Evolutionary conservation across 2,888 invertebrate species (phyloP), one percentile per base, ranked within the genome.

Genomic region (Sturmia bella): DNA sequence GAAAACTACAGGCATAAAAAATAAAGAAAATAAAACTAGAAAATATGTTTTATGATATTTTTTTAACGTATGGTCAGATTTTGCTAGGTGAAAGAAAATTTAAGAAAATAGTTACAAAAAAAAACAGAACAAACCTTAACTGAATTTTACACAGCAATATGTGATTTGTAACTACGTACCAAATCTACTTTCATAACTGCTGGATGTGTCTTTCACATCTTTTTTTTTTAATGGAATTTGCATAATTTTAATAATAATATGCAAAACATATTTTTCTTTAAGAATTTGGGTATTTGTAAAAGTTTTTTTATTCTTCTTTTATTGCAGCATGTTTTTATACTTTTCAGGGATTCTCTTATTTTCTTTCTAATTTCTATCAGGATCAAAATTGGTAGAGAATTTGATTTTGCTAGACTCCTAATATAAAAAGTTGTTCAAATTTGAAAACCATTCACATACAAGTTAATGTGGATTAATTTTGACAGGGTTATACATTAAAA

Each of bases 191-290:
- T 68, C 59, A 56, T 41, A 54, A 37, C 52, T 56, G 52, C n/a
- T 24, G 39, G 68, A 41, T 76, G 27, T 64, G 57, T 66, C 64
- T 50, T 57, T 52, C 2, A 32, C 1, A 12, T 52, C 24, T 11
- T 15, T 13, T 57, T 19, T n/a, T 66, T 24, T 24, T 56, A 24
- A 64, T 43, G 63, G 15, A 68, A 77, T 82, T 82, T 82, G 41
- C 82, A 82, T 78, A 82, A 66, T 82, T 78, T 82, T 74, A 74
- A 78, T 82, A 82, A 74, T 57, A 77, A 70, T 78, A 82, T 77
- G 82, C 73, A 78, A 78, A 82, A 78, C 52, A 69, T 70, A 69
- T 69, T 80, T 69, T 70, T 43, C 57, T 72, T 66, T 43, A 68
- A 76, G 59, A 7, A 56, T 73, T 64, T 63, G 32, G 19, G 27